Percentiles rank a stretch among this genome's conserved stretches.
These are phyloP conservation scores for Cephus spinipes DNA, from an alignment of 2,888 invertebrate genomes.

Conservation along the genomic window DNA sequence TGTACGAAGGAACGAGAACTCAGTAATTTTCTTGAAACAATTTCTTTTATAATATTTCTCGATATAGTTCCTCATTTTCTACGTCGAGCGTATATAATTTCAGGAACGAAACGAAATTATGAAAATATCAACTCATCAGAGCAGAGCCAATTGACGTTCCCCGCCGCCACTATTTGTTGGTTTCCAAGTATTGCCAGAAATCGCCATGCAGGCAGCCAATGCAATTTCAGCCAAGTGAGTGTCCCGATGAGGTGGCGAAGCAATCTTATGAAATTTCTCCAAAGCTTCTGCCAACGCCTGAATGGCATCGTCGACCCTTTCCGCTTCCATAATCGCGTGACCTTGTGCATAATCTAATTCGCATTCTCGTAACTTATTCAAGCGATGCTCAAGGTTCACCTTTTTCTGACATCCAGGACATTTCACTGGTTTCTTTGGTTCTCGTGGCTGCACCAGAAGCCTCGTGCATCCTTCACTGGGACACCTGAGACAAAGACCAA, in stretches of 20 bases:
- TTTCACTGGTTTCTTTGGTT: slow-evolving; percentile 59
- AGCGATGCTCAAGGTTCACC: slow-evolving; percentile 66
- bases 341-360: slow-evolving; percentile 69
- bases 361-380: slow-evolving; percentile 65
- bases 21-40: neutral
- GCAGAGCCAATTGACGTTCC: neutral
- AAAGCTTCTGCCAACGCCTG: slow-evolving; percentile 70
- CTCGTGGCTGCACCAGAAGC: slow-evolving; percentile 67
- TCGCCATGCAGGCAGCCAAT: slow-evolving; percentile 74
- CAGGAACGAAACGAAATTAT: neutral
- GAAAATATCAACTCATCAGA: neutral
- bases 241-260: slow-evolving; percentile 75
- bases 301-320: slow-evolving; percentile 71
- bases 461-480: slow-evolving; percentile 67
- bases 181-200: slow-evolving; percentile 68
- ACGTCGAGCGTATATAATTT: neutral
- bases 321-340: slow-evolving; percentile 68
- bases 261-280: slow-evolving; percentile 73
- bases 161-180: neutral
- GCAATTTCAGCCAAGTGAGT: slow-evolving; percentile 80
- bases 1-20: neutral
- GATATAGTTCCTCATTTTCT: neutral
- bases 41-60: neutral
- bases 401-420: slow-evolving; percentile 70
- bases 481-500: slow-evolving; percentile 65